Conservation (phyloP, 2,888 invertebrate genomes). For the Micropterix aruncella region DNA sequence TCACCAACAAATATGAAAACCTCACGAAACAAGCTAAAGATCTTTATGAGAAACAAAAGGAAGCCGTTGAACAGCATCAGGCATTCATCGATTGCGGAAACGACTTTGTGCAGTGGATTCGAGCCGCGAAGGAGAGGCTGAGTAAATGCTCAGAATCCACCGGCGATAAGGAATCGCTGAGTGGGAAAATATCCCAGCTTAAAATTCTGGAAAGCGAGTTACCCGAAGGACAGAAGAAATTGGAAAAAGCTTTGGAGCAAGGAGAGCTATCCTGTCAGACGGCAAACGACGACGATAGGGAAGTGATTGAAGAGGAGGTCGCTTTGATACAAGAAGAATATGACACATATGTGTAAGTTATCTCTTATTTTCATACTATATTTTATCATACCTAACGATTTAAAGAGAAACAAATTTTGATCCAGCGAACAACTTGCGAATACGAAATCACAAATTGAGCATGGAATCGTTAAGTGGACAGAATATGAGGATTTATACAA, state of each 20-base stretch:
- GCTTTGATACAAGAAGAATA: slow-evolving; percentile 83
- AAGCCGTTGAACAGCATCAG: slow-evolving; percentile 82
- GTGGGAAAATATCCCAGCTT: slow-evolving; percentile 73
- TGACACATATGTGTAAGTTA: slow-evolving; percentile 62
- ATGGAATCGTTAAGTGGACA: slow-evolving; percentile 86
- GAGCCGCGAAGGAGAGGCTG: slow-evolving; percentile 78
- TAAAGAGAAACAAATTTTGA: too few relatives aligned
- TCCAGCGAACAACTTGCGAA: slow-evolving; percentile 61
- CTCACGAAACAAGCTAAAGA: slow-evolving; percentile 84
- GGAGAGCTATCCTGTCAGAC: slow-evolving; percentile 77
- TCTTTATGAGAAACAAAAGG: slow-evolving; percentile 76
- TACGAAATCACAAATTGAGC: slow-evolving; percentile 69
- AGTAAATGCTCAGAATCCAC: slow-evolving; percentile 88
- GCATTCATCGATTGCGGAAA: slow-evolving; percentile 84
- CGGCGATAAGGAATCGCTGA: slow-evolving; percentile 79
- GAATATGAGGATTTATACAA: slow-evolving; percentile 88
- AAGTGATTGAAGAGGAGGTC: slow-evolving; percentile 85
- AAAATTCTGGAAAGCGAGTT: slow-evolving; percentile 75
- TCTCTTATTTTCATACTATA: too few relatives aligned
- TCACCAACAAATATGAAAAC: slow-evolving; percentile 80
- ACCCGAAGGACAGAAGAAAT: slow-evolving; percentile 68
- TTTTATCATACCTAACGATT: too few relatives aligned
- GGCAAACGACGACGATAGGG: slow-evolving; percentile 75
- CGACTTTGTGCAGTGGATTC: slow-evolving; percentile 86
- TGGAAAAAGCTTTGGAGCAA: slow-evolving; percentile 69